These are phyloP conservation scores for Microcaecilia unicolor DNA, from an alignment of 2,797 vertebrate genomes.

Conservation along the genomic window DNA sequence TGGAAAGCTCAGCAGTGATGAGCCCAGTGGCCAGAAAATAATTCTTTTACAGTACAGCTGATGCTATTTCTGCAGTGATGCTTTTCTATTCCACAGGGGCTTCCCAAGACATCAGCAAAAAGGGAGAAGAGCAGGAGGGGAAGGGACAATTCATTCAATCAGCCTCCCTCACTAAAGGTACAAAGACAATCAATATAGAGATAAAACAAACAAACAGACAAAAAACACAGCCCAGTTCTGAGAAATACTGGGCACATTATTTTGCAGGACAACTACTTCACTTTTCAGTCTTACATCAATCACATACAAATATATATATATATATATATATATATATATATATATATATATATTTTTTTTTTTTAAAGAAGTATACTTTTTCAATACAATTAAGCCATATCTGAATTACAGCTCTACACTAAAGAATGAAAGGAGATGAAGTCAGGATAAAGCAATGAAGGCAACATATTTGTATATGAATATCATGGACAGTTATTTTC, in stretches of 20 bases:
- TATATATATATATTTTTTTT: too few relatives aligned
- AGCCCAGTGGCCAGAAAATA: neutral
- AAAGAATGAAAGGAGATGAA: neutral
- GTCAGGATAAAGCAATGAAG: neutral
- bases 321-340: too few relatives aligned
- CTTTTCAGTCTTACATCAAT: constrained; percentile 4
- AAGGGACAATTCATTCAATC: neutral
- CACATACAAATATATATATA: too few relatives aligned
- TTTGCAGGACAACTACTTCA: constrained; percentile 1
- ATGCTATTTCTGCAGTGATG: neutral
- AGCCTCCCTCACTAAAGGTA: constrained; percentile 9
- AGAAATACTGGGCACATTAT: neutral
- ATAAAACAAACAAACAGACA: constrained; percentile 4
- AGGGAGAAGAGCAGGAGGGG: neutral
- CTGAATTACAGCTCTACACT: neutral
- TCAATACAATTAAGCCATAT: neutral
- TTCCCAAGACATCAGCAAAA: neutral
- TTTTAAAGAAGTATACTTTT: too few relatives aligned
- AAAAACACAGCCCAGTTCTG: neutral
- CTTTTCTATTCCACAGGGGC: neutral
- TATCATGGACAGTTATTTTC: constrained; percentile 3
- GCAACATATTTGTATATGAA: neutral
- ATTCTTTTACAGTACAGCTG: neutral
- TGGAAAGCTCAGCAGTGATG: neutral
- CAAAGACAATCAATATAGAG: neutral